These are phyloP conservation scores for Isichthys henryi DNA, from an alignment of 2,113 vertebrate species.

Conservation along the genomic window DNA sequence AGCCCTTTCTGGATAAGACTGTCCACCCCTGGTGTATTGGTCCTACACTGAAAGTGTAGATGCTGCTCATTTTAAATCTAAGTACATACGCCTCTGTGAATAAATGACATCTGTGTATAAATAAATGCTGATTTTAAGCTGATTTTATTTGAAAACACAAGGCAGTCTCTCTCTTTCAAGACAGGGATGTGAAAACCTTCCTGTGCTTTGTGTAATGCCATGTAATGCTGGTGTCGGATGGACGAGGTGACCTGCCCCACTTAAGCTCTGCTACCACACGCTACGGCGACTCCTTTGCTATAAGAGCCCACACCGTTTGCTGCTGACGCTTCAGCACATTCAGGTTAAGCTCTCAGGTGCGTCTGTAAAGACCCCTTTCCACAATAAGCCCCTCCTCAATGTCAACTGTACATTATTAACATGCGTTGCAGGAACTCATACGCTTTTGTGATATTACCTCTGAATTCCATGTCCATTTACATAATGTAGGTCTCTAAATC, in stretches of 20 bases:
- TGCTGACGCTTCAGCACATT: background rate
- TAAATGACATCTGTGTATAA: background rate
- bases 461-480: background rate
- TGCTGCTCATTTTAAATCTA: background rate
- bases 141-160: background rate
- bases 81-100: background rate
- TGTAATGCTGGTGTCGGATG: background rate
- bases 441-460: background rate
- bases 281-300: background rate
- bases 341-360: background rate
- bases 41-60: background rate
- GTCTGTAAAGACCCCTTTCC: background rate
- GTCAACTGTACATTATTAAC: background rate
- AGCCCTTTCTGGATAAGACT: no score
- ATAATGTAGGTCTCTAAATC: background rate
- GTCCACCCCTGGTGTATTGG: background rate
- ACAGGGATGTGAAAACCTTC: background rate
- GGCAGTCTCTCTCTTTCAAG: background rate
- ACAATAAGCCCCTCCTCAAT: background rate
- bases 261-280: background rate
- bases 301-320: background rate
- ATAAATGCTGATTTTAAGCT: background rate
- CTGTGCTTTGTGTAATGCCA: background rate
- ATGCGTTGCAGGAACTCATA: background rate
- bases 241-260: background rate